A percentile compares a stretch with the other conserved stretches of the same genome.
phyloP scores from a whole-genome alignment of 37 sponge, comb jelly and placozoan genomes.

The Halichondria panicea region DNA sequence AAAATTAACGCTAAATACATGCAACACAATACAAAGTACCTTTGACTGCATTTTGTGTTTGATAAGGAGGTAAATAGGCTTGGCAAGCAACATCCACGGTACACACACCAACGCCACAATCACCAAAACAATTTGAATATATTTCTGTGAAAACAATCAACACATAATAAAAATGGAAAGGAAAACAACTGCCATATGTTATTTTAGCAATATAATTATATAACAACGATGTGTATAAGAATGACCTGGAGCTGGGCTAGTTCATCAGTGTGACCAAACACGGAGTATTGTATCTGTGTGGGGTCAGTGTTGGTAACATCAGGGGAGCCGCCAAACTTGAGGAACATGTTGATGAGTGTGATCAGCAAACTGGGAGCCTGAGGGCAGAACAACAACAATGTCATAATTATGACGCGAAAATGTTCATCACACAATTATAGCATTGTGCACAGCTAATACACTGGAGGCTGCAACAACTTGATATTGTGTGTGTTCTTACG shows the following conservation, averaged over 20 bases:
- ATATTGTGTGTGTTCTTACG: constrained; percentile 18
- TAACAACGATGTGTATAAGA: neutral
- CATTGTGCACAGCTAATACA: neutral
- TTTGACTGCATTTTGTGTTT: constrained; percentile 56
- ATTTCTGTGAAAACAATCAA: neutral
- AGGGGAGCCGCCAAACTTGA: constrained; percentile 75
- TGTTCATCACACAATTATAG: neutral
- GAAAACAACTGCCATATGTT: no score
- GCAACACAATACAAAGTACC: neutral
- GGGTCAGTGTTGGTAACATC: neutral
- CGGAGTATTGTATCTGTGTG: constrained; percentile 27
- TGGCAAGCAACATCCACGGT: constrained; percentile 87
- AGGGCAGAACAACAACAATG: neutral
- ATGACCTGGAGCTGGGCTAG: constrained; percentile 27
- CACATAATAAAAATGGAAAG: no score
- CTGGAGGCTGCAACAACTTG: neutral
- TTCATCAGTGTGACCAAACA: constrained; percentile 29
- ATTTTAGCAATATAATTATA: no score
- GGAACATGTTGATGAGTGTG: constrained; percentile 95
- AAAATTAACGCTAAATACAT: neutral
- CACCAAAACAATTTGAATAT: constrained; percentile 76
- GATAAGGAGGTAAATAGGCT: constrained; percentile 79
- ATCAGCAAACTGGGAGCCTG: constrained; percentile 94
- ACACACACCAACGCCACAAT: constrained; percentile 83
- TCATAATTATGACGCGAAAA: neutral